These are phyloP conservation scores for Reticulitermes speratus DNA, from an alignment of 1,140 invertebrate species.

Conservation along the genomic window DNA sequence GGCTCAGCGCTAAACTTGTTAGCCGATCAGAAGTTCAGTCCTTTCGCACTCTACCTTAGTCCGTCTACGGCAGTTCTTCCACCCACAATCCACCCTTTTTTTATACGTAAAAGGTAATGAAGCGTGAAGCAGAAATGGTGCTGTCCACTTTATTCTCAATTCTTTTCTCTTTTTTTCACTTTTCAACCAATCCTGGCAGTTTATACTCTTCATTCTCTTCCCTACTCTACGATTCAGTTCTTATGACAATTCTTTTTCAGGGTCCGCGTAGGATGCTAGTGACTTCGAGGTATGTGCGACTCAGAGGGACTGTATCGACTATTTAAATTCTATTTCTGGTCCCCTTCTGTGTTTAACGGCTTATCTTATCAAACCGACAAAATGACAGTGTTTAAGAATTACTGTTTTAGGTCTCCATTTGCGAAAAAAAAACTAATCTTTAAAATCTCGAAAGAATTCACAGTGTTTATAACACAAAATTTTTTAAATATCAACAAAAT, in stretches of 20 bases:
- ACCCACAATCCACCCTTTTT: neutral
- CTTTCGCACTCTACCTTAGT: neutral
- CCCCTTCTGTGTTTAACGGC: too few relatives aligned
- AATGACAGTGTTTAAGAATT: too few relatives aligned
- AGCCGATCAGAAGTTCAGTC: neutral
- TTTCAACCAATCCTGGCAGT: neutral
- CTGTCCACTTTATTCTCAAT: neutral
- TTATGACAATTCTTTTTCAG: neutral
- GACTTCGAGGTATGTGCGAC: neutral
- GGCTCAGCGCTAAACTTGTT: too few relatives aligned
- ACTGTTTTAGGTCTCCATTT: too few relatives aligned
- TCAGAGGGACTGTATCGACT: too few relatives aligned
- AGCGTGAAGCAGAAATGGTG: constrained; percentile 3
- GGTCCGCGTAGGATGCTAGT: neutral
- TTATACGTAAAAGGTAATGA: constrained; percentile 12
- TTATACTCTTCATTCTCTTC: neutral
- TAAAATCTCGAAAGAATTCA: too few relatives aligned
- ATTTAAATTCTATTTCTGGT: too few relatives aligned
- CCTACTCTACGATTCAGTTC: neutral
- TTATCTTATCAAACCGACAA: too few relatives aligned
- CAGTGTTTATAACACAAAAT: too few relatives aligned
- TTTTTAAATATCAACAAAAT: too few relatives aligned
- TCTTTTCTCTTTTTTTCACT: neutral
- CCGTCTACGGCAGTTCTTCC: neutral
- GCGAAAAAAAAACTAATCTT: too few relatives aligned